Conservation (phyloP, 2,888 invertebrate genomes). For the Brachyptera risi region DNA sequence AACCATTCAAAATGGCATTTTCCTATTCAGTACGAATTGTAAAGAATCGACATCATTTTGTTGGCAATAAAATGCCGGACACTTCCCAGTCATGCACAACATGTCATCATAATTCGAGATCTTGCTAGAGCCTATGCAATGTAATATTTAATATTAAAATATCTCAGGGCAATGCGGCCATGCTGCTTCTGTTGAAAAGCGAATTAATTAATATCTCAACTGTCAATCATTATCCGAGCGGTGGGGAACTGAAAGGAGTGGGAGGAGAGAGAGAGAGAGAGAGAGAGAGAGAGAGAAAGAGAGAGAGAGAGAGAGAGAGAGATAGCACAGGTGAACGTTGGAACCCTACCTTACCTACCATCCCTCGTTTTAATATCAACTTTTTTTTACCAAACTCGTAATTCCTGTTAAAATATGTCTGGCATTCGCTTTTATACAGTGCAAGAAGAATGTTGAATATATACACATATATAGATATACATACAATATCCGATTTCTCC, state of each 20-base stretch:
- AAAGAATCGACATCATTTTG: too few species aligned
- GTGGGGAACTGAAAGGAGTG: not conserved
- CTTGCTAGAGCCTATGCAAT: too few species aligned
- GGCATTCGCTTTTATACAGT: conserved; percentile 36
- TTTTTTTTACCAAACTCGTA: conserved; percentile 34
- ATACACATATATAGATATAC: too few species aligned
- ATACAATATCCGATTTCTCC: conserved; percentile 36
- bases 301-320: not conserved
- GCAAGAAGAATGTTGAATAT: conserved; percentile 34
- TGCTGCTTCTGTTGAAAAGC: conserved; percentile 36
- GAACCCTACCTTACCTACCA: conserved; percentile 11
- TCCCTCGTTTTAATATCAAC: conserved; percentile 36
- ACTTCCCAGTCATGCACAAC: too few species aligned
- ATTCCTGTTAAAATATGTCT: conserved; percentile 37
- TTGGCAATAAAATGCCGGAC: too few species aligned
- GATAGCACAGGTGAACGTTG: conserved; percentile 1
- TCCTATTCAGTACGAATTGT: too few species aligned
- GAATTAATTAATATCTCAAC: conserved; percentile 36
- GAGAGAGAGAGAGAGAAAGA: not conserved
- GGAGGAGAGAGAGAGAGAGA: not conserved
- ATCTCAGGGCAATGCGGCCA: conserved; percentile 34
- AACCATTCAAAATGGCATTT: too few species aligned
- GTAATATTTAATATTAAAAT: conserved; percentile 38
- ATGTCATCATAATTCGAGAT: too few species aligned
- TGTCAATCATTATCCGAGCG: conserved; percentile 35